Percentiles rank a stretch among this genome's conserved stretches.
phyloP scores from a whole-genome alignment of 2,888 invertebrate genomes.

The Philonicus albiceps region DNA sequence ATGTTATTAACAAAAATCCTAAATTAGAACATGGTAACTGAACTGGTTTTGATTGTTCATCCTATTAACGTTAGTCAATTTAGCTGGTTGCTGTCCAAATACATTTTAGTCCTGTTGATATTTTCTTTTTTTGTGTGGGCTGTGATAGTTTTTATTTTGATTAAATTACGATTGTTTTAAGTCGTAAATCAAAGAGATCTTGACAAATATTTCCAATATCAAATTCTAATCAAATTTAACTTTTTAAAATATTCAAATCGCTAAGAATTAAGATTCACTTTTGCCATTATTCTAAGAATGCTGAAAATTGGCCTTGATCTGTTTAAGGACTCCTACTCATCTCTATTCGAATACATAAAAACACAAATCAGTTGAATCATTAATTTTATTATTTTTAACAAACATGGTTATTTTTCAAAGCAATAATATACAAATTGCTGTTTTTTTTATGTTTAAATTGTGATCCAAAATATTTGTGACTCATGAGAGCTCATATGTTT shows the following conservation, averaged over 20 bases:
- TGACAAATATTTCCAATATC: not conserved
- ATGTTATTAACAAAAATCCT: not conserved
- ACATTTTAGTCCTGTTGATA: not conserved
- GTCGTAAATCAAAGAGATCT: not conserved
- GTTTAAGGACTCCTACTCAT: not conserved
- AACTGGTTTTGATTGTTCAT: conserved; percentile 8
- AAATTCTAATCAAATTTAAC: not conserved
- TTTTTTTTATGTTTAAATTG: no score
- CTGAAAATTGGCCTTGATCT: not conserved
- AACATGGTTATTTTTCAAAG: no score
- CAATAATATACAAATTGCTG: no score
- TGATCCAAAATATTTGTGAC: no score
- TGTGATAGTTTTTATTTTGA: not conserved
- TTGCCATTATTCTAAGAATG: not conserved
- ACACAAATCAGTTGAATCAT: not conserved
- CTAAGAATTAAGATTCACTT: not conserved
- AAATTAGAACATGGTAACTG: conserved; percentile 4
- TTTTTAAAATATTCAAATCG: not conserved
- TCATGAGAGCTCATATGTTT: no score
- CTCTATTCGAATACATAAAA: not conserved
- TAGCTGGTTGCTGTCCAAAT: not conserved
- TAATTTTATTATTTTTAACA: not conserved
- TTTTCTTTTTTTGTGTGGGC: not conserved
- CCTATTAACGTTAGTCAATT: not conserved
- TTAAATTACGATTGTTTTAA: not conserved